Evolutionary conservation across 2,113 vertebrate species (phyloP).

Genomic region (Orientallactaga bullata): DNA sequence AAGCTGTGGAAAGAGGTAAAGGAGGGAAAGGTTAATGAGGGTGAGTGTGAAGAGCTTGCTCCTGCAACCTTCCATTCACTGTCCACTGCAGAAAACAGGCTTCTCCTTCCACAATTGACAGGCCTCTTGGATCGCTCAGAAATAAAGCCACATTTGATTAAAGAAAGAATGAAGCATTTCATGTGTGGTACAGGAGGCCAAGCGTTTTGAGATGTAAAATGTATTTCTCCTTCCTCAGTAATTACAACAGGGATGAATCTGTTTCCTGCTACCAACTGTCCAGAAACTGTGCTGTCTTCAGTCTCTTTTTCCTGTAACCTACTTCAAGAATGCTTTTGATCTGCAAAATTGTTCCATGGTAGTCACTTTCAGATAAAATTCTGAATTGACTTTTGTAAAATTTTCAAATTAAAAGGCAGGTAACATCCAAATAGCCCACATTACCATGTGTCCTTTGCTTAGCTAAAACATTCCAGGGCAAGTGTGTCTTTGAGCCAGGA

Average conservation of each 20-base stretch:
- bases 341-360: neutral
- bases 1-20: neutral
- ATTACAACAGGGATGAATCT: constrained; percentile 29
- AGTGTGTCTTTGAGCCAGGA: constrained; percentile 32
- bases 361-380: constrained; percentile 66
- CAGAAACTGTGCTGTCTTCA: neutral
- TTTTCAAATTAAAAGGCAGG: constrained; percentile 64
- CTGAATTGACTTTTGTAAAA: constrained; percentile 73
- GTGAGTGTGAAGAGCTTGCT: neutral
- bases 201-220: constrained; percentile 33
- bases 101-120: constrained; percentile 10
- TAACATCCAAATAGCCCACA: constrained; percentile 22
- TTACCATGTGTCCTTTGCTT: constrained; percentile 9
- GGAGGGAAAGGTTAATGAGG: neutral
- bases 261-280: neutral
- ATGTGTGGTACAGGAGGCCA: constrained; percentile 28
- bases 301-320: constrained; percentile 20
- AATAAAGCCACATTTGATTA: neutral
- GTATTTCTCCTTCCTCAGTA: constrained; percentile 55
- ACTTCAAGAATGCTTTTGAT: constrained; percentile 14
- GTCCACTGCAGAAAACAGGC: neutral
- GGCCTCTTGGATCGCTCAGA: neutral
- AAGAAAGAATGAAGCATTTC: constrained; percentile 54
- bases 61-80: neutral
- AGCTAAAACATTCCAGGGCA: constrained; percentile 40